Conservation (phyloP, 2,888 invertebrate species). For the Coelinius sp. region DNA sequence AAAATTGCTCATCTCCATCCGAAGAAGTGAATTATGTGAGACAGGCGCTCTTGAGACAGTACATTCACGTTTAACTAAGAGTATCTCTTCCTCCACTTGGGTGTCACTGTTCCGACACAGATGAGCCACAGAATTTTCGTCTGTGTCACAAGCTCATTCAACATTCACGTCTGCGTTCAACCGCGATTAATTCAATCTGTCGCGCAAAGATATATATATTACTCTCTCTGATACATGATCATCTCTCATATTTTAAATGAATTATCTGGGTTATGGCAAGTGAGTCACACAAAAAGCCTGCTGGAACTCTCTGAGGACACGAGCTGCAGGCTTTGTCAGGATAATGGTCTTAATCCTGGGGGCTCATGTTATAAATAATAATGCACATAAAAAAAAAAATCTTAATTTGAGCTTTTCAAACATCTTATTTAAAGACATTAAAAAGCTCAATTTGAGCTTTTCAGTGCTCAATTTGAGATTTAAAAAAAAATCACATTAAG, state of each 20-base stretch:
- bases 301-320: no score
- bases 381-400: no score
- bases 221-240: background rate
- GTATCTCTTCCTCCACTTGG: background rate
- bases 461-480: no score
- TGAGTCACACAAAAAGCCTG: background rate
- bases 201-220: background rate
- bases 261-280: background rate
- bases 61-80: background rate
- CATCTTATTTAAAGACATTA: no score
- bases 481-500: no score
- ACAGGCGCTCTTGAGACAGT: slow-evolving; percentile 1
- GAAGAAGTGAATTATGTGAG: background rate
- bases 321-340: no score
- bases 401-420: no score
- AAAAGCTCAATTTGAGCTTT: no score
- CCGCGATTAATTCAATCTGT: background rate
- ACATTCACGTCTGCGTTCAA: background rate
- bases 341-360: no score
- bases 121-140: background rate
- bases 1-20: slow-evolving; percentile 15
- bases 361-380: no score
- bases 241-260: background rate
- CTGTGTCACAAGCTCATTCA: background rate
- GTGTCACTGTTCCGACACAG: background rate